A percentile compares a stretch with the other conserved stretches of the same genome.
Conservation (phyloP, 2,888 invertebrate genomes). For the Chloroclysta siterata region DNA sequence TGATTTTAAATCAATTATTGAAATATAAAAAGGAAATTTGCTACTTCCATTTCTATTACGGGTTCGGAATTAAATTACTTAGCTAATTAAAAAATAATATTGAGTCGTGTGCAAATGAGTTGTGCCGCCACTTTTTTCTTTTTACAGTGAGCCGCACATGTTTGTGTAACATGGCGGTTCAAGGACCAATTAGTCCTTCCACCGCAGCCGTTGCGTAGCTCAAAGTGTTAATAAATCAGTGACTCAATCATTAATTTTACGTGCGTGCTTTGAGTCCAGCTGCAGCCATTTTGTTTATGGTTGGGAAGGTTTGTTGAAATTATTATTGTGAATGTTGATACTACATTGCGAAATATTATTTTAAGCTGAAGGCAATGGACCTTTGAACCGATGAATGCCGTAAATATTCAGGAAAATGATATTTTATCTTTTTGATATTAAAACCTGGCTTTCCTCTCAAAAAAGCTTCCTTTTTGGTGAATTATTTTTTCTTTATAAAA, state of each 20-base stretch:
- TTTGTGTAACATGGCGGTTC: constrained; percentile 3
- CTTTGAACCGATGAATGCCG: no score
- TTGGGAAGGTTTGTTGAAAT: constrained; percentile 1
- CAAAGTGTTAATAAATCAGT: constrained; percentile 20
- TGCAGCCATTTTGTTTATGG: constrained; percentile 14
- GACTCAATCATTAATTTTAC: constrained; percentile 15
- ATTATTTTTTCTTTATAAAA: no score
- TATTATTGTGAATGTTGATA: not conserved
- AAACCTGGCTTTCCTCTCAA: no score
- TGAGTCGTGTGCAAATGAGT: not conserved
- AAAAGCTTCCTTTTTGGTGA: no score
- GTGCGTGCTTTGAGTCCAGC: constrained; percentile 10
- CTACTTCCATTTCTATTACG: no score
- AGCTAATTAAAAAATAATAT: not conserved
- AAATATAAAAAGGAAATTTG: no score
- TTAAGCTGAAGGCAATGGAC: no score
- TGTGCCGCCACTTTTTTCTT: not conserved
- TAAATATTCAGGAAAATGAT: no score
- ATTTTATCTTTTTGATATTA: no score
- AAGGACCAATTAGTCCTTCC: constrained; percentile 25
- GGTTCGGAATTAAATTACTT: not conserved
- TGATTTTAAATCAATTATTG: no score
- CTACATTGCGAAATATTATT: not conserved
- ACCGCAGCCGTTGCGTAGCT: constrained; percentile 9
- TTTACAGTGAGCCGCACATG: constrained; percentile 7